Evolutionary conservation across 1,140 invertebrate species (phyloP).

Genomic region (Acyrthosiphon pisum): DNA sequence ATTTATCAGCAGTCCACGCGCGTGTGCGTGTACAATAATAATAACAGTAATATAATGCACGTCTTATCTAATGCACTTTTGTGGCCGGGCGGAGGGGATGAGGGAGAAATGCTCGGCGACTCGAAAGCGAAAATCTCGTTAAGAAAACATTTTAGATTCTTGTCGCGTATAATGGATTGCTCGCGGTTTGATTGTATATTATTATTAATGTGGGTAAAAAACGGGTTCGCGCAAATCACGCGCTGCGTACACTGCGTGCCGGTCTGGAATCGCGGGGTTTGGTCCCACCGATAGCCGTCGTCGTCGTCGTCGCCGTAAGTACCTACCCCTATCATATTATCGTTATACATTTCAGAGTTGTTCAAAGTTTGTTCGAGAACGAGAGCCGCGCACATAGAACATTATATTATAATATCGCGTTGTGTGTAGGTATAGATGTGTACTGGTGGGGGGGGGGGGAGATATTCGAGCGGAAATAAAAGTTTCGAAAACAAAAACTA

Average conservation of each 20-base stretch:
- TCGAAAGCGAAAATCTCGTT: constrained; percentile 26
- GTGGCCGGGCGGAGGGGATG: neutral
- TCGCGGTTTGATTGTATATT: neutral
- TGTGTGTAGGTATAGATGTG: neutral
- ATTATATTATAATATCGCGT: neutral
- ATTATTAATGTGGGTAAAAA: constrained; percentile 8
- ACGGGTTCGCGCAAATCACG: neutral
- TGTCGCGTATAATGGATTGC: constrained; percentile 33
- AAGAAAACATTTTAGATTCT: constrained; percentile 46
- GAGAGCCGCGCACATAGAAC: neutral
- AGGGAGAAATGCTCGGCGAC: neutral
- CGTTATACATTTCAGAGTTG: neutral
- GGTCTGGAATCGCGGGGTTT: neutral
- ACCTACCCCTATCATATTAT: neutral
- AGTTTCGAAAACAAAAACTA: constrained; percentile 35
- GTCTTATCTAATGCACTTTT: constrained; percentile 2
- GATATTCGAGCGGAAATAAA: constrained; percentile 10
- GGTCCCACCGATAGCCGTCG: neutral
- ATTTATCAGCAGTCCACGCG: neutral
- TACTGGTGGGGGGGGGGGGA: neutral
- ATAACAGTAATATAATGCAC: neutral
- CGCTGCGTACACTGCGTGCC: too few relatives aligned
- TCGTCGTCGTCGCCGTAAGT: neutral
- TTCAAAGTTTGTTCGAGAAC: neutral
- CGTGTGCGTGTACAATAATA: neutral